Evolutionary conservation across 2,113 vertebrate species (phyloP).

Genomic region (Cariama cristata): DNA sequence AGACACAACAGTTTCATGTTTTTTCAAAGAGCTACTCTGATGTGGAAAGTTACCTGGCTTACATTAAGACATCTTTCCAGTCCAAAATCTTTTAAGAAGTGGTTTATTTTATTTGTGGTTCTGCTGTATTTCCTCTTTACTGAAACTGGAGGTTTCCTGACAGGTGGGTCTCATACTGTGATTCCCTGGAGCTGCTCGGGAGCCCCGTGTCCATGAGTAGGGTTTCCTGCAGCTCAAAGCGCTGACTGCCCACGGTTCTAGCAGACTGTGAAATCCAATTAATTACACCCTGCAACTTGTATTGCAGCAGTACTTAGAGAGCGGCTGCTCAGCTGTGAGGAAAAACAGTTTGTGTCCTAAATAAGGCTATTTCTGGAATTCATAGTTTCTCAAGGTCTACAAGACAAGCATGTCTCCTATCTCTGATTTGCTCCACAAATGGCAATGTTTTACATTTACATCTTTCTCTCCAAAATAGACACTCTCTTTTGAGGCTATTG

Average conservation of each 20-base stretch:
- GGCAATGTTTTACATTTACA: background rate
- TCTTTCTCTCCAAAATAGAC: background rate
- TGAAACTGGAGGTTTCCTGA: background rate
- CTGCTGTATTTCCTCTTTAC: background rate
- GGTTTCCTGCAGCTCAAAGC: constrained; percentile 19
- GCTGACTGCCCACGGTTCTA: background rate
- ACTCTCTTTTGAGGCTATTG: background rate
- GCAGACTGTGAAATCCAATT: constrained; percentile 48
- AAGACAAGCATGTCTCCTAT: background rate
- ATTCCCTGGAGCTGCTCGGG: background rate
- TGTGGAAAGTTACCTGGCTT: background rate
- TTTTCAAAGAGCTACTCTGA: background rate
- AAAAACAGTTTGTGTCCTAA: constrained; percentile 7
- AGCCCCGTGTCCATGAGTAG: background rate
- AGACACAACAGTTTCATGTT: background rate
- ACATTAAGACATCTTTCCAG: background rate
- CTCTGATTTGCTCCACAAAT: background rate
- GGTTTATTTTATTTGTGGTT: background rate
- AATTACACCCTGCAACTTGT: constrained; percentile 33
- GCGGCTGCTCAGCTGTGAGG: background rate
- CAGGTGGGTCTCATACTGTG: background rate
- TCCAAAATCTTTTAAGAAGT: background rate
- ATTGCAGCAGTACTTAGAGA: background rate
- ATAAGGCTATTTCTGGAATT: constrained; percentile 17
- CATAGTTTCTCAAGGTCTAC: background rate